Conservation (phyloP, 2,888 invertebrate genomes). For the Hermodice carunculata region DNA sequence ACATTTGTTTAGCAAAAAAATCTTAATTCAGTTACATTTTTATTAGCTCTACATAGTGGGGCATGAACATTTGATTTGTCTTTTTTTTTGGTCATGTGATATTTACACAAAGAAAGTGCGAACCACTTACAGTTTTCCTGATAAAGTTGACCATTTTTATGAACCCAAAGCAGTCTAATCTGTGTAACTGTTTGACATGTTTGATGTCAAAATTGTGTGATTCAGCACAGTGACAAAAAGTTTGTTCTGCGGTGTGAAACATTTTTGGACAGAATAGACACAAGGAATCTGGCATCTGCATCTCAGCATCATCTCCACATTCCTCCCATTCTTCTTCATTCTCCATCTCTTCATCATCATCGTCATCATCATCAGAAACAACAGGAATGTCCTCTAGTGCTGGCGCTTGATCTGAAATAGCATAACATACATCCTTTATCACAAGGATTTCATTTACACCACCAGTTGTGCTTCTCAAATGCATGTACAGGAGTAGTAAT, state of each 20-base stretch:
- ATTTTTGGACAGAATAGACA: conserved; percentile 33
- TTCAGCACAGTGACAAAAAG: conserved; percentile 30
- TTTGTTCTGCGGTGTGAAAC: conserved; percentile 8
- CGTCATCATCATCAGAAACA: not conserved
- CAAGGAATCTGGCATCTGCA: not conserved
- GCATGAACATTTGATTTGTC: too few species aligned
- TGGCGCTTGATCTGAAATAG: too few species aligned
- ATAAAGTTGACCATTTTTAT: conserved; percentile 67
- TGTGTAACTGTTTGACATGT: conserved; percentile 35
- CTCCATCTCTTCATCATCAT: not conserved
- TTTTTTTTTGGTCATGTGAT: too few species aligned
- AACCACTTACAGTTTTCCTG: conserved; percentile 49
- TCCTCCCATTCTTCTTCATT: conserved; percentile 20
- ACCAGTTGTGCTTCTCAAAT: too few species aligned
- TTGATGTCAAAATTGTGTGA: conserved; percentile 43
- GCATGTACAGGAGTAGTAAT: too few species aligned
- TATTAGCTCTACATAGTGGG: too few species aligned
- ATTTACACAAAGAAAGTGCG: too few species aligned
- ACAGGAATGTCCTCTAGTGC: conserved; percentile 12
- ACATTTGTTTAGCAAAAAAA: too few species aligned
- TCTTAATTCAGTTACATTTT: too few species aligned
- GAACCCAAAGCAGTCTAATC: conserved; percentile 61
- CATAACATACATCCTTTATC: too few species aligned
- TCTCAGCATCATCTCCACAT: conserved; percentile 6
- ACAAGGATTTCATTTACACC: too few species aligned